Base-by-base conservation (phyloP, 2,113 vertebrate species). In the Bothrops jararaca region DNA sequence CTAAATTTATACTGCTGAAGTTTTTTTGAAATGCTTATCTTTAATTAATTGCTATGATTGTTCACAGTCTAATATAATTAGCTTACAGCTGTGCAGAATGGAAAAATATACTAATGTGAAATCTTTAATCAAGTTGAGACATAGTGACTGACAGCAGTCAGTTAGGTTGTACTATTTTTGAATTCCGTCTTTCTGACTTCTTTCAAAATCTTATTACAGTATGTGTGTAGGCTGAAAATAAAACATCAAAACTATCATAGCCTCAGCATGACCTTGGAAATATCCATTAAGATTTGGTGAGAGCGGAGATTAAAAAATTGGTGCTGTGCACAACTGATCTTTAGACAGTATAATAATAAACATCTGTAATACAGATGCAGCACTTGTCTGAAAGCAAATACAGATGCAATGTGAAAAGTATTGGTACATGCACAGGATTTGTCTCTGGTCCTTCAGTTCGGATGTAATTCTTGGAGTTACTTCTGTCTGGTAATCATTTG, bases 291-390 rank as follows among this genome's bases (percentile, higher is more conserved):
- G 52, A 53, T 90, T 64, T 48, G 34, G 42, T 50, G 92, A 39
- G 80, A 86, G 92, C 85, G 45, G 56, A 90, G 89, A 90, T 92
- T 92, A 92, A 90, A 90, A 89, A 90, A 48, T 20, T 86, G 56
- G n/a, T 90, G 54, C 18, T 90, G 88, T 42, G 20, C 48, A 26
- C 69, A 86, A 86, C n/a, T 60, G 56, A 53, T 92, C 56, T 58
- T 92, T 60, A 56, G 12, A 92, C 50, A 34, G n/a, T 58, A 48
- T 90, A 52, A 92, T 60, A 58, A 52, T 80, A 92, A 92, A 85
- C 56, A 92, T 86, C 74, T 86, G 92, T 86, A 92, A 90, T 29
- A 50, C 74, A 90, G 45, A 60, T 42, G 23, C 45, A 60, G n/a
- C 39, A 42, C 42, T 86, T 50, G 23, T 89, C 58, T 60, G 92